A percentile compares a stretch with the other conserved stretches of the same genome.
phyloP scores from a whole-genome alignment of 2,797 vertebrate genomes.

The Danio choprae region DNA sequence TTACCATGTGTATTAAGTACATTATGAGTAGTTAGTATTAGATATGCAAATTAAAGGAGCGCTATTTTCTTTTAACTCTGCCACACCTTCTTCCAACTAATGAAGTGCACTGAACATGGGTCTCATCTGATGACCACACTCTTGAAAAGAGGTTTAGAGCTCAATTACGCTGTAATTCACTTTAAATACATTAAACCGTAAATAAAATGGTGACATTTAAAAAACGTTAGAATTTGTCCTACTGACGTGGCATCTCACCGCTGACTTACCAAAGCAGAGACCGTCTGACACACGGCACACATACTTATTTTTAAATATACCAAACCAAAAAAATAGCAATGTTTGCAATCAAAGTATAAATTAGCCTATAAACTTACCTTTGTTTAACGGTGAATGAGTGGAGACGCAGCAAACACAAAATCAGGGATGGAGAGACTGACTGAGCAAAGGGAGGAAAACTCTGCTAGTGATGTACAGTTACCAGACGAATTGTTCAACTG shows the following conservation, averaged over 20 bases:
- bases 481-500: background rate
- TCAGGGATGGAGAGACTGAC: slow-evolving; percentile 27
- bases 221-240: background rate
- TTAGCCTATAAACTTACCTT: slow-evolving; percentile 16
- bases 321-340: background rate
- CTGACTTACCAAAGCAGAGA: background rate
- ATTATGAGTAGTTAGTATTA: no score
- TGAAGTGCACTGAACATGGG: background rate
- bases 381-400: background rate
- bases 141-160: background rate
- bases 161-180: background rate
- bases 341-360: background rate
- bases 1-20: background rate
- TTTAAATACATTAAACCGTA: background rate
- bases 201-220: background rate
- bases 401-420: slow-evolving; percentile 13
- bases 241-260: slow-evolving; percentile 39
- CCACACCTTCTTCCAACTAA: slow-evolving; percentile 60
- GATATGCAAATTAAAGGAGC: no score
- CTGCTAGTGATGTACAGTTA: slow-evolving; percentile 3
- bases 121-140: background rate
- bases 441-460: slow-evolving; percentile 10
- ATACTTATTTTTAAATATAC: background rate
- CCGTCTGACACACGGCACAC: background rate
- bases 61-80: slow-evolving; percentile 34